Evolutionary conservation across 2,888 invertebrate genomes (phyloP).

Genomic region (Spilosoma lubricipeda): DNA sequence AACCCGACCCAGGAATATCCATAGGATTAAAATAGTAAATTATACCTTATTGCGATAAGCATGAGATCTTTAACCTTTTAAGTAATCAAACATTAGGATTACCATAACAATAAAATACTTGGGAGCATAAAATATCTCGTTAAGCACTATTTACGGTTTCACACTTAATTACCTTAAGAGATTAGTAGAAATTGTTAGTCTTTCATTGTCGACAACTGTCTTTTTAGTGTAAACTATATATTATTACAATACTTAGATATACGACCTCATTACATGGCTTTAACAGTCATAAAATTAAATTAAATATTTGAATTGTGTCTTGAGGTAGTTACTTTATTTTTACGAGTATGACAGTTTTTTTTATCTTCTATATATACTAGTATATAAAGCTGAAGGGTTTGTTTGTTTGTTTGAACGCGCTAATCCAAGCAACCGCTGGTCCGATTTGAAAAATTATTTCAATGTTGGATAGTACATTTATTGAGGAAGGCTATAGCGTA

Average conservation of each 20-base stretch:
- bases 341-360: no score
- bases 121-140: slow-evolving; percentile 5
- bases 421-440: no score
- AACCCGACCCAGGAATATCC: neutral
- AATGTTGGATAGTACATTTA: no score
- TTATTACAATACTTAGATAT: slow-evolving; percentile 8
- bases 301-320: slow-evolving; percentile 7
- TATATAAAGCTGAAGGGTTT: no score
- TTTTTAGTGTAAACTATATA: slow-evolving; percentile 9
- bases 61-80: neutral
- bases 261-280: slow-evolving; percentile 12
- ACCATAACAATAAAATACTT: slow-evolving; percentile 12
- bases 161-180: slow-evolving; percentile 14
- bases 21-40: slow-evolving; percentile 2
- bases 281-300: slow-evolving; percentile 18
- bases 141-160: slow-evolving; percentile 17
- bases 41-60: neutral
- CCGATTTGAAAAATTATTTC: no score
- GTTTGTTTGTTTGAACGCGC: no score
- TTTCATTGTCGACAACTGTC: slow-evolving; percentile 15
- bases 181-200: slow-evolving; percentile 2
- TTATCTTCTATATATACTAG: no score
- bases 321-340: neutral
- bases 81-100: slow-evolving; percentile 12
- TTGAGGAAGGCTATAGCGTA: no score